These are phyloP conservation scores for Xenopus laevis DNA, from an alignment of 2,113 vertebrate genomes.

Conservation along the genomic window DNA sequence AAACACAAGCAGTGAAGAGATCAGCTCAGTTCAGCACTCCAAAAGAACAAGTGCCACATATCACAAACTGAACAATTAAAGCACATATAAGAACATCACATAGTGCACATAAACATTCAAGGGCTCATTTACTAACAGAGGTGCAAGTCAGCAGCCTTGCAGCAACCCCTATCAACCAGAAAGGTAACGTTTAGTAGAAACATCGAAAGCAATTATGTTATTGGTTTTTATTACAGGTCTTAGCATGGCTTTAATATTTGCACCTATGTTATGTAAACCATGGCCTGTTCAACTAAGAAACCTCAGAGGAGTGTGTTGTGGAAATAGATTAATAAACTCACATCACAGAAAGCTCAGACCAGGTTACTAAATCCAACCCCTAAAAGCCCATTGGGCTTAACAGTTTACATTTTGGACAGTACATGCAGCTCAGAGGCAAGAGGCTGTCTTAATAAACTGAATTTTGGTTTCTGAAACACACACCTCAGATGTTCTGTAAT, in stretches of 20 bases:
- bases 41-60: not conserved
- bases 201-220: too few species aligned
- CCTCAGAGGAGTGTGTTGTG: not conserved
- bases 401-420: not conserved
- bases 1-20: not conserved
- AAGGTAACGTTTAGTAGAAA: too few species aligned
- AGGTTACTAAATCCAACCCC: too few species aligned
- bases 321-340: not conserved
- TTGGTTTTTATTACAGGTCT: too few species aligned
- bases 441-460: too few species aligned
- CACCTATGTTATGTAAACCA: too few species aligned
- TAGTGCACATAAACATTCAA: not conserved
- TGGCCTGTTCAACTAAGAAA: not conserved
- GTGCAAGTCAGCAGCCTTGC: too few species aligned
- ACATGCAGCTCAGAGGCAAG: not conserved
- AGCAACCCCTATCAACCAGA: too few species aligned
- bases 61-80: not conserved
- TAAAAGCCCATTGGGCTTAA: not conserved
- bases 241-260: too few species aligned
- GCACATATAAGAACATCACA: not conserved
- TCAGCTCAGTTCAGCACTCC: not conserved
- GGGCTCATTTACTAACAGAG: too few species aligned
- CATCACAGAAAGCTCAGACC: too few species aligned
- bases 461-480: not conserved
- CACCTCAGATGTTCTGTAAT: conserved; percentile 2